Evolutionary conservation across 2,797 vertebrate species (phyloP).

Genomic region (Notamacropus eugenii): DNA sequence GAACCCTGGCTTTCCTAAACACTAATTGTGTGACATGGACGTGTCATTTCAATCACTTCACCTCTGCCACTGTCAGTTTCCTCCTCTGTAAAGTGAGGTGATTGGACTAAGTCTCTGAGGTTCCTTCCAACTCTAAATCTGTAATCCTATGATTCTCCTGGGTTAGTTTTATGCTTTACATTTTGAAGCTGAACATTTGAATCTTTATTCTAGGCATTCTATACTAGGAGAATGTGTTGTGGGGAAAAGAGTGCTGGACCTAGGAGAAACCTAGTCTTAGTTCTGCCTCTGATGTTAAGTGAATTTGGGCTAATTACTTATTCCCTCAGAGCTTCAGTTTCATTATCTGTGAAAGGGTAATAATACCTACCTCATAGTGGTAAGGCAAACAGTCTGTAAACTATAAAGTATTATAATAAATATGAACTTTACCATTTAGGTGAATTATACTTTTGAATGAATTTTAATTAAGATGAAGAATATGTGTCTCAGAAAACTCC

Average conservation of each 20-base stretch:
- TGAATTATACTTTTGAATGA: not conserved
- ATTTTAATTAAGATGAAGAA: not conserved
- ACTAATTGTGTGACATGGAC: not conserved
- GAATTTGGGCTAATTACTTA: not conserved
- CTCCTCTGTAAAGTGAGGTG: not conserved
- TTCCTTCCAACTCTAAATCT: not conserved
- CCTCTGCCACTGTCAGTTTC: not conserved
- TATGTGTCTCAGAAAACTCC: not conserved
- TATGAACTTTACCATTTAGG: not conserved
- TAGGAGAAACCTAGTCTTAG: not conserved
- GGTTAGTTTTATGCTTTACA: not conserved
- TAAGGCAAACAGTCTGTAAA: not conserved
- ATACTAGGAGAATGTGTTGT: not conserved
- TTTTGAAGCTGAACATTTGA: not conserved
- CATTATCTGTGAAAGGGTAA: constrained; percentile 16
- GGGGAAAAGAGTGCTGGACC: not conserved
- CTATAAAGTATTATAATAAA: not conserved
- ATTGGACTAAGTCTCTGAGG: not conserved
- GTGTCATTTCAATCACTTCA: not conserved
- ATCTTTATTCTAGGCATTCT: not conserved
- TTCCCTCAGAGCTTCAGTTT: constrained; percentile 22
- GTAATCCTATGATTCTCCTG: not conserved
- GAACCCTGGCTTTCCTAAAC: not conserved
- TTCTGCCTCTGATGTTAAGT: not conserved
- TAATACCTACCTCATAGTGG: not conserved